Base-by-base conservation (phyloP, 2,113 vertebrate species). In the Pteruthius melanotis region DNA sequence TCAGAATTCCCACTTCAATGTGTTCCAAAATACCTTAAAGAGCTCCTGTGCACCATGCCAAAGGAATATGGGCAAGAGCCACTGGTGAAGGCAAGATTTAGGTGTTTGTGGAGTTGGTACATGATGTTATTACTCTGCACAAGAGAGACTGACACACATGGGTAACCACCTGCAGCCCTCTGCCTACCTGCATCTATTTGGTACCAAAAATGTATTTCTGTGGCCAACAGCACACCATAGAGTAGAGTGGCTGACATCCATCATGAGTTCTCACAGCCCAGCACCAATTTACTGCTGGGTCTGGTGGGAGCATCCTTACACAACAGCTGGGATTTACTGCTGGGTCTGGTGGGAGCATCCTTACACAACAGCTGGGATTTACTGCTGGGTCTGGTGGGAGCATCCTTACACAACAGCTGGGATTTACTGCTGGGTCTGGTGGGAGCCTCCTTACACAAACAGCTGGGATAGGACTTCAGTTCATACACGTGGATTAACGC, bases 31-130 rank as follows among this genome's bases (percentile, higher is more conserved):
- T 28, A 79, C 19, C 26, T 77, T 27, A 24, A 61, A 65, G 26
- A 17, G 12, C 27, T 90, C 31, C 61, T 35, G 6, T 35, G 22
- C 20, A 24, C 13, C 0, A 0, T 49, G 49, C 17, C 57, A 61
- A 71, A 72, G 69, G 81, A 75, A 52, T 35, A 42, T 4, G 28
- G 22, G 16, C 47, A 87, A 80, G 33, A 78, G 8, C 6, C 0
- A 0, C n/a, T 5, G 19, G 52, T 10, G 75, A 79, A 84, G 27
- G 21, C 28, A 87, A 86, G 15, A 39, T 37, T 27, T 45, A 42
- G 23, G 47, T 60, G 19, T 68, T 47, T 47, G 53, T 68, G 69
- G 9, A 45, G 42, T 7, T 39, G 19, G 33, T 19, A 35, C 21
- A 4, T 52, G 14, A 78, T 44, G 24, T 40, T 66, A 40, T 28